Base-by-base conservation (phyloP, 2,113 vertebrate species). In the Scartelaos histophorus region DNA sequence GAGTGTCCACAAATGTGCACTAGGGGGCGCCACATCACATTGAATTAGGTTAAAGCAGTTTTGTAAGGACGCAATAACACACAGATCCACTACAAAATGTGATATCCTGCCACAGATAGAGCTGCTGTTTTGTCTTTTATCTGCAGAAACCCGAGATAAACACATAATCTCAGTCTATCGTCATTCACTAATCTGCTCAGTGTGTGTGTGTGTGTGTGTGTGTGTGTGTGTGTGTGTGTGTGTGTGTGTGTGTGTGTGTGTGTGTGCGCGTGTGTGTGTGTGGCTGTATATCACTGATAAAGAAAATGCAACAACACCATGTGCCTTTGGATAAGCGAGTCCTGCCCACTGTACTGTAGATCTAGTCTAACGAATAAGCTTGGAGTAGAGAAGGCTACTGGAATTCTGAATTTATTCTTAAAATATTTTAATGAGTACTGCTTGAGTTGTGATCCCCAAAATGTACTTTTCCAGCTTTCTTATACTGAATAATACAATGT, bases 271-370 rank as follows among this genome's bases (percentile, higher is more conserved):
- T 62, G 56, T 45, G 46, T 79, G 70, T 57, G 13, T 62, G 16
- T 22, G 25, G 15, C 45, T 46, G 16, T 73, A 57, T 76, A 84
- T 81, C 69, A 79, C 45, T 19, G 22, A 66, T 21, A 67, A 45
- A 46, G 29, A 35, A 70, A 10, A 66, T 47, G 67, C 64, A 77
- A 72, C 46, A 78, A 74, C 76, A 79, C 66, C 71, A 71, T 24
- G 56, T 34, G 5, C 2, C 0, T 49, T 13, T 67, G 24, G 62
- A 69, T 57, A 54, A 69, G 29, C 29, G 35, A 72, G 69, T 47
- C 17, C 45, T 46, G 60, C 34, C 38, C 29, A 64, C 16, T 38
- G 61, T 7, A 64, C 29, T 11, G 29, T 10, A 62, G 29, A 35
- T 62, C 25, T 13, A 16, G 29, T 19, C 29, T 62, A 19, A 64